A percentile compares a stretch with the other conserved stretches of the same genome.
These are phyloP conservation scores for Etheostoma perlongum DNA, from an alignment of 2,797 vertebrate species.

Conservation along the genomic window DNA sequence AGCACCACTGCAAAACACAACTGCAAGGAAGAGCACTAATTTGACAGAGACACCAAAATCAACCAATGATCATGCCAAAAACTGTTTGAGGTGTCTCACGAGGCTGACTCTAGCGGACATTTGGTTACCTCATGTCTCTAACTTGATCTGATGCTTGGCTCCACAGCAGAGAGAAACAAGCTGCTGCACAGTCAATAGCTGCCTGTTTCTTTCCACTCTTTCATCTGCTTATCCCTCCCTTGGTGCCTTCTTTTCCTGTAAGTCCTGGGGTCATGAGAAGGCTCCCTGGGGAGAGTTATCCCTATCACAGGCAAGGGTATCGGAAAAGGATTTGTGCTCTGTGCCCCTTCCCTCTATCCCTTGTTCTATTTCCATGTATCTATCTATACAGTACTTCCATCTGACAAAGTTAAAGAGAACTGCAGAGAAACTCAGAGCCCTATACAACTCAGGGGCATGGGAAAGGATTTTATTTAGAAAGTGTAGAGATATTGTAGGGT, in stretches of 20 bases:
- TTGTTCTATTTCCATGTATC: constrained; percentile 44
- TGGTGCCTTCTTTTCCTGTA: constrained; percentile 33
- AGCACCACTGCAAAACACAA: not conserved
- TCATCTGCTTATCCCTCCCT: constrained; percentile 65
- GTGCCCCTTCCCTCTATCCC: constrained; percentile 34
- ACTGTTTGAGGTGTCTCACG: constrained; percentile 28
- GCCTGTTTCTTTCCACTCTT: constrained; percentile 50
- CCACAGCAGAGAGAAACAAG: constrained; percentile 57
- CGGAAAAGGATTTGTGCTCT: constrained; percentile 53
- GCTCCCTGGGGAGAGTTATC: constrained; percentile 46
- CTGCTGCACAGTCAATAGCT: constrained; percentile 63
- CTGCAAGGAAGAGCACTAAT: constrained; percentile 1
- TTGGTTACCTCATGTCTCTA: constrained; percentile 43
- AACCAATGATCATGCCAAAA: constrained; percentile 39
- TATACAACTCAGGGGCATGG: constrained; percentile 52
- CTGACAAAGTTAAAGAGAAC: constrained; percentile 40
- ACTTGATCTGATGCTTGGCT: constrained; percentile 55
- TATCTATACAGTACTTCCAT: constrained; percentile 24
- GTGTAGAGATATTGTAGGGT: not conserved
- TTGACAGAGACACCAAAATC: constrained; percentile 32
- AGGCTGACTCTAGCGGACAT: constrained; percentile 21
- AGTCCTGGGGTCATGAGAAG: constrained; percentile 62
- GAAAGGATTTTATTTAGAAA: constrained; percentile 57
- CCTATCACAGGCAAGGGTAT: constrained; percentile 52
- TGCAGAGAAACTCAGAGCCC: constrained; percentile 32